Evolutionary conservation across 1,140 invertebrate species (phyloP).

Genomic region (Ylistrum balloti): DNA sequence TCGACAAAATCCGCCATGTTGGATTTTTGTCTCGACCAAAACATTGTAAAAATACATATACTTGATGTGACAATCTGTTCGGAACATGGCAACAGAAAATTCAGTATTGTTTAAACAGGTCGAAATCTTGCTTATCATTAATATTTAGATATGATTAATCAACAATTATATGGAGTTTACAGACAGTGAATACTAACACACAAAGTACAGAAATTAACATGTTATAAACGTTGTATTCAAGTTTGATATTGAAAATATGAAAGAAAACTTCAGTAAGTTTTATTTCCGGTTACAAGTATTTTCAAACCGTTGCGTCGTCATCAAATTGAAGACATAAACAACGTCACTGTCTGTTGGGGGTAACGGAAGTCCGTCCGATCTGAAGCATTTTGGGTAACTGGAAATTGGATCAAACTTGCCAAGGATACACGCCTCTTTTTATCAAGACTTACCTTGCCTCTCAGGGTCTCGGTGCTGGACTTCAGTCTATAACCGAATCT

Average conservation of each 20-base stretch:
- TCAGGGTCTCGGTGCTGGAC: not conserved
- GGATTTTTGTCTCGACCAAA: not conserved
- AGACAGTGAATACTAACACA: no score
- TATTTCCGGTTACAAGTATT: not conserved
- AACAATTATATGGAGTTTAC: no score
- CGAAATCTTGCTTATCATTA: not conserved
- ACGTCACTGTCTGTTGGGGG: not conserved
- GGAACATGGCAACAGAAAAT: not conserved
- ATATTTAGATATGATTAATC: not conserved
- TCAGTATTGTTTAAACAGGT: conserved; percentile 9
- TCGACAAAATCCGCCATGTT: not conserved
- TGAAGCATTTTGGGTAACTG: not conserved
- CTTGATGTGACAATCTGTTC: not conserved
- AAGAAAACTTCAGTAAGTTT: not conserved
- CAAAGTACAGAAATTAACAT: no score
- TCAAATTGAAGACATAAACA: no score
- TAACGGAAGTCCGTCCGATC: not conserved
- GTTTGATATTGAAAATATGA: not conserved
- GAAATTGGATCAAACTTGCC: not conserved
- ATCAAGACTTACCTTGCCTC: not conserved
- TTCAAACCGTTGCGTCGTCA: no score
- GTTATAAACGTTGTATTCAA: no score
- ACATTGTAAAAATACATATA: not conserved
- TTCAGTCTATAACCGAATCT: not conserved
- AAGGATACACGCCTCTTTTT: not conserved